phyloP scores from a whole-genome alignment of 2,888 invertebrate genomes.

The Lymantria dispar region DNA sequence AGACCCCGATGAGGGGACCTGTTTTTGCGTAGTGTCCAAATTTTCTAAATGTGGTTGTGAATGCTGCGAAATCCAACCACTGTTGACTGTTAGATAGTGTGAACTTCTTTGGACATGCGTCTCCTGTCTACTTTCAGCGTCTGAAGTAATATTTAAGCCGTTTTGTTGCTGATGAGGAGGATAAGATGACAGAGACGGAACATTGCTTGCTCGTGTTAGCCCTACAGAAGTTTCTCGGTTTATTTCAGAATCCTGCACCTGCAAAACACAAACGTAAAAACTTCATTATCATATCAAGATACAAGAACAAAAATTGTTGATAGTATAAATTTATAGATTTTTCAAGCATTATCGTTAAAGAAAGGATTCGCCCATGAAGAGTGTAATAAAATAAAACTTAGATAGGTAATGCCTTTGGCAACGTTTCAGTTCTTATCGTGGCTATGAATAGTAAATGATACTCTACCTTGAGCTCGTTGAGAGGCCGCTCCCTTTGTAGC shows the following conservation, averaged over 20 bases:
- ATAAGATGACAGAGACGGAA: constrained; percentile 44
- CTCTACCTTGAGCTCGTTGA: constrained; percentile 75
- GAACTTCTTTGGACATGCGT: constrained; percentile 65
- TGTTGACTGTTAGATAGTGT: constrained; percentile 74
- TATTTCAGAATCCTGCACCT: constrained; percentile 59
- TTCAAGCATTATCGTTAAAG: not conserved
- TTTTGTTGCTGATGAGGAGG: constrained; percentile 49
- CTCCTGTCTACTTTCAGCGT: constrained; percentile 62
- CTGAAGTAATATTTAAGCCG: constrained; percentile 40
- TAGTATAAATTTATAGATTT: not conserved
- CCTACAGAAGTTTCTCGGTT: constrained; percentile 52
- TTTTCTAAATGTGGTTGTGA: constrained; percentile 61
- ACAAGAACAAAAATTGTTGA: not conserved
- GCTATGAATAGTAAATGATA: constrained; percentile 55
- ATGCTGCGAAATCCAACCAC: constrained; percentile 76
- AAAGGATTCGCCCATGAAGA: constrained; percentile 2
- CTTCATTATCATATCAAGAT: not conserved
- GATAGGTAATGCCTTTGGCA: constrained; percentile 49
- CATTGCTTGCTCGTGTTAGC: constrained; percentile 41
- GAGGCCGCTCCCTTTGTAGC: constrained; percentile 84
- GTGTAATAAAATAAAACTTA: constrained; percentile 20
- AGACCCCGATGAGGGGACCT: constrained; percentile 35
- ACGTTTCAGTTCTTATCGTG: constrained; percentile 58
- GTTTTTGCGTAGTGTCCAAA: constrained; percentile 53
- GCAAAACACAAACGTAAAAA: constrained; percentile 40